Evolutionary conservation across 2,888 invertebrate species (phyloP), one percentile per base, ranked within the genome.

Genomic region (Hirtodrosophila cameraria): DNA sequence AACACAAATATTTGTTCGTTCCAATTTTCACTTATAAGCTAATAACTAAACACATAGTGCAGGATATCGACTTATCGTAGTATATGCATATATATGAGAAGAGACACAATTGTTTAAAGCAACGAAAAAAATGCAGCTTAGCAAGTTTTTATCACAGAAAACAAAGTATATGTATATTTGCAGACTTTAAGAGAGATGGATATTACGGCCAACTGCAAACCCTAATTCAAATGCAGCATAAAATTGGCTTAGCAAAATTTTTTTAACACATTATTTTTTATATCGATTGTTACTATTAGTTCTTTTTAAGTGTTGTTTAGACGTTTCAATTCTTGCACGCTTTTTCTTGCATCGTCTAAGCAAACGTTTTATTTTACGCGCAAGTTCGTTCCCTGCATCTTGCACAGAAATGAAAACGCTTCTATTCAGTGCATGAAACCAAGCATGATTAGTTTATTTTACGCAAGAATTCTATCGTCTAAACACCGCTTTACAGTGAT

Each of bases 121-220:
- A 70, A 70, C 53, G 41, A 75, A 71, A 71, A 20, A 76, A 76
- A 81, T 76, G 77, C 69, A 64, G 66, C 66, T 61, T 45, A 46
- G 76, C 72, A 72, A 76, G 64, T 67, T 79, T 63, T 72, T 86
- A 82, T 82, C 81, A 86, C 81, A 82, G 86, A 86, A 80, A 82
- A 86, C 74, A 80, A 86, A 86, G 64, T 69, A 68, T 62, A 67
- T 71, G 65, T 57, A 67, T 71, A 70, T 57, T 38, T 67, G 55
- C 41, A 67, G 48, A 61, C 25, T 55, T 58, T n/a, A 52, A 42
- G 49, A 42, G 27, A 57, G 30, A 38, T 59, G 31, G 28, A 42
- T 49, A 41, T 9, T 15, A 4, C 27, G 25, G 9, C 39, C 73
- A 72, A 72, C 54, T 69, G 69, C 60, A 59, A 70, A 6, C 16